Evolutionary conservation across 2,888 invertebrate species (phyloP), one percentile per base, ranked within the genome.

Genomic region (Thyatira batis): DNA sequence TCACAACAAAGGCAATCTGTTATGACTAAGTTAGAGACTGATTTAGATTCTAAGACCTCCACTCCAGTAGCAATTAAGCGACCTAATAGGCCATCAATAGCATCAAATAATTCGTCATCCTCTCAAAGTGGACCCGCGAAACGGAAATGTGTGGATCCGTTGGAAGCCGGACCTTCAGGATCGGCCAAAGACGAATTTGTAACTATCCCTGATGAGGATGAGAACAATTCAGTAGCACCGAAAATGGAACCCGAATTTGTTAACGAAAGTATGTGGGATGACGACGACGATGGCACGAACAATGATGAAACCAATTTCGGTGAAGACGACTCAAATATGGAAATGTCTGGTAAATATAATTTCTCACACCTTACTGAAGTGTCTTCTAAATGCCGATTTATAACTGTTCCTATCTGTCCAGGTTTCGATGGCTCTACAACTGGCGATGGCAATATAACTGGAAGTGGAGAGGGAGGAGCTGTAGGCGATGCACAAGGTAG

Each of bases 171-270:
- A 69, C 92, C 93, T 10, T 92, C 93, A 17, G 93, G 92, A 78
- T 93, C 84, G 25, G 90, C 89, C 49, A 93, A 92, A 81, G 92
- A 92, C 43, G 92, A 92, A 78, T 92, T 90, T 63, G 92, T 92
- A 1, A 92, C 92, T 72, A 92, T 92, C 85, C 91, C 92, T 0
- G 92, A 92, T 63, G 92, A 92, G 73, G 92, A 92, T 61, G 92
- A 92, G 82, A 91, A 92, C 25, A 92, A 92, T 63, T 92, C 93
- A 58, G 92, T 94, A 63, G 94, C 94, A 71, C 94, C 94, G 25
- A 94, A 94, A 93, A 93, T 94, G 82, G 94, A 94, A 92, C 94
- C 94, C 0, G 94, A 94, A 84, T 94, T 94, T 82, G 91, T 93
- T 45, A 94, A 94, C 60, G 94, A 94, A 77, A 90, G 92, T 61